phyloP scores from a whole-genome alignment of 2,888 invertebrate genomes.

The Sinhomidia bicolor region DNA sequence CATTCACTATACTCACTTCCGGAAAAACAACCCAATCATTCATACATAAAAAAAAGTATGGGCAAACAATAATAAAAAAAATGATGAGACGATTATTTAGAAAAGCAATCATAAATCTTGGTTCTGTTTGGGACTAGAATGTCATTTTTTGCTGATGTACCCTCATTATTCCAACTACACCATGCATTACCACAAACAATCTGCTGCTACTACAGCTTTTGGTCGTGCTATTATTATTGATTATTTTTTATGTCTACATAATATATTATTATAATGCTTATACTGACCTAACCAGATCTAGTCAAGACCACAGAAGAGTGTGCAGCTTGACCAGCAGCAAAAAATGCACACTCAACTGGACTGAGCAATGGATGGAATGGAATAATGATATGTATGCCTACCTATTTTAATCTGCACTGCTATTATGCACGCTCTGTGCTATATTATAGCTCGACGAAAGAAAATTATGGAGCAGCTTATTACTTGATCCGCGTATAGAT shows the following conservation, averaged over 20 bases:
- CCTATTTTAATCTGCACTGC: no score
- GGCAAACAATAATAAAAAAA: conserved; percentile 11
- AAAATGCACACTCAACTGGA: not conserved
- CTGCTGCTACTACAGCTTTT: not conserved
- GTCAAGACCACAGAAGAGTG: no score
- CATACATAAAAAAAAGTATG: not conserved
- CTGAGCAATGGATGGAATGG: not conserved
- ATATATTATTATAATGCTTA: no score
- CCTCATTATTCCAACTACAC: not conserved
- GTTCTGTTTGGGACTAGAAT: conserved; percentile 3
- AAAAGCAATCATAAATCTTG: conserved; percentile 52
- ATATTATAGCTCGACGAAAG: not conserved
- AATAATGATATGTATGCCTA: not conserved
- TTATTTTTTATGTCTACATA: no score
- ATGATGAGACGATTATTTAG: conserved; percentile 30
- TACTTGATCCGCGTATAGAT: not conserved
- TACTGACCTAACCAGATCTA: not conserved
- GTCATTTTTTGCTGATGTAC: not conserved
- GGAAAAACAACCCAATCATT: conserved; percentile 43
- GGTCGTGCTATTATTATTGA: no score
- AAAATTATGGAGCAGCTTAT: conserved; percentile 22
- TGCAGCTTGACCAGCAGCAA: not conserved
- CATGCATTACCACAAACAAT: not conserved
- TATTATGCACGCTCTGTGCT: no score
- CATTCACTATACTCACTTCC: no score